Evolutionary conservation across 2,797 vertebrate species (phyloP).

Genomic region (Gallinago solitaria): DNA sequence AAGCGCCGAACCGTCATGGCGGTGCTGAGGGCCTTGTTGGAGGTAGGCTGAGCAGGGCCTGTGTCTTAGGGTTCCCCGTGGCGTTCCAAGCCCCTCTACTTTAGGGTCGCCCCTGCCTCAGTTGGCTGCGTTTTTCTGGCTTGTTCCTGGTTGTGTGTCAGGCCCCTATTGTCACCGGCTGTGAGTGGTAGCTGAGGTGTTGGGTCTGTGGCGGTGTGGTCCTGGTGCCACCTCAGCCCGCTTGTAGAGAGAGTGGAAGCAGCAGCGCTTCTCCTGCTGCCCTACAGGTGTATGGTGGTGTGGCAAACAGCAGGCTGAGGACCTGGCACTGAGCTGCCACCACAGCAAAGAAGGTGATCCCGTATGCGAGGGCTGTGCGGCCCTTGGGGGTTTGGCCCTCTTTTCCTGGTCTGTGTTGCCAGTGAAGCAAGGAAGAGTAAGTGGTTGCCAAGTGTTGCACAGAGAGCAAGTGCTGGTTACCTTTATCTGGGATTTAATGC

Average conservation of each 20-base stretch:
- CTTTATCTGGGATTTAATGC: background rate
- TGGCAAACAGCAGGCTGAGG: no score
- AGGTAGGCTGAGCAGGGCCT: background rate
- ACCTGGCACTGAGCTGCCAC: accelerated
- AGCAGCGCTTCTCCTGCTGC: accelerated
- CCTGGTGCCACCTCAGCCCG: background rate
- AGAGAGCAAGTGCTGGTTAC: background rate
- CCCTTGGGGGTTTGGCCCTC: accelerated
- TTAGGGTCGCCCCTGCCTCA: no score
- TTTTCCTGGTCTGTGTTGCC: background rate
- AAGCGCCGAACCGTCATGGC: accelerated
- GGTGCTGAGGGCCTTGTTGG: no score
- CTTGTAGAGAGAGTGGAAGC: background rate
- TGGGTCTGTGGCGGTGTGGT: background rate
- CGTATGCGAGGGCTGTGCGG: accelerated
- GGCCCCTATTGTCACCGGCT: background rate
- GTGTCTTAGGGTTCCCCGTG: background rate
- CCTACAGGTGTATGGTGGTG: accelerated
- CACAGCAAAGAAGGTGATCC: accelerated
- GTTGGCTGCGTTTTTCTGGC: background rate
- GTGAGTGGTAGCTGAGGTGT: background rate
- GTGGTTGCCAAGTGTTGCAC: accelerated
- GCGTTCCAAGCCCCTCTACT: no score
- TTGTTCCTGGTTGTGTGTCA: accelerated
- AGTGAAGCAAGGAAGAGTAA: accelerated